Evolutionary conservation across 2,797 vertebrate genomes (phyloP).

Genomic region (Cuniculus paca): DNA sequence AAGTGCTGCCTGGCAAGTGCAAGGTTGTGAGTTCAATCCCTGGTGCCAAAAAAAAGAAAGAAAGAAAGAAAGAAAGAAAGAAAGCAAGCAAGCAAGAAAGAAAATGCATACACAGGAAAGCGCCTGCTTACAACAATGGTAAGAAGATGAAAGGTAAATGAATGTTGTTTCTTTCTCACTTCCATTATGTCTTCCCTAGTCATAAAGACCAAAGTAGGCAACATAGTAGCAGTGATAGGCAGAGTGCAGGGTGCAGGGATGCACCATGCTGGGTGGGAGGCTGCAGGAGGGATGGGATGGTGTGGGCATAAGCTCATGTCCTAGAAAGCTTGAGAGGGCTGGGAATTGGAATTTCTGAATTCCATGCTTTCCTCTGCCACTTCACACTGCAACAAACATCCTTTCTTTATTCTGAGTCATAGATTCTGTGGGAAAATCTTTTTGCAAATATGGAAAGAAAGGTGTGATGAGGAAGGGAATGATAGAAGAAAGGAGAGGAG

Average conservation of each 20-base stretch:
- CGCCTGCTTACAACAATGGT: neutral
- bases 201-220: neutral
- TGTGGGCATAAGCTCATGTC: neutral
- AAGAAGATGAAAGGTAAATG: neutral
- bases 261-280: neutral
- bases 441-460: neutral
- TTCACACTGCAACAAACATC: neutral
- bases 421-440: constrained; percentile 25
- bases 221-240: neutral
- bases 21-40: too few relatives aligned
- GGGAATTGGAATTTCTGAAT: constrained; percentile 27
- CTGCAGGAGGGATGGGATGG: neutral
- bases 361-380: constrained; percentile 10
- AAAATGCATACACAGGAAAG: constrained; percentile 57
- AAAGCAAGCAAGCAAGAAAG: too few relatives aligned
- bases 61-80: too few relatives aligned
- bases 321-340: neutral
- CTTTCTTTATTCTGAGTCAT: constrained; percentile 37
- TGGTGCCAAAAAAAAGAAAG: too few relatives aligned
- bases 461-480: neutral
- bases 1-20: too few relatives aligned
- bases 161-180: neutral
- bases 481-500: neutral
- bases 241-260: neutral
- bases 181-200: neutral